phyloP scores from a whole-genome alignment of 2,113 vertebrate genomes.

The Grus americana region DNA sequence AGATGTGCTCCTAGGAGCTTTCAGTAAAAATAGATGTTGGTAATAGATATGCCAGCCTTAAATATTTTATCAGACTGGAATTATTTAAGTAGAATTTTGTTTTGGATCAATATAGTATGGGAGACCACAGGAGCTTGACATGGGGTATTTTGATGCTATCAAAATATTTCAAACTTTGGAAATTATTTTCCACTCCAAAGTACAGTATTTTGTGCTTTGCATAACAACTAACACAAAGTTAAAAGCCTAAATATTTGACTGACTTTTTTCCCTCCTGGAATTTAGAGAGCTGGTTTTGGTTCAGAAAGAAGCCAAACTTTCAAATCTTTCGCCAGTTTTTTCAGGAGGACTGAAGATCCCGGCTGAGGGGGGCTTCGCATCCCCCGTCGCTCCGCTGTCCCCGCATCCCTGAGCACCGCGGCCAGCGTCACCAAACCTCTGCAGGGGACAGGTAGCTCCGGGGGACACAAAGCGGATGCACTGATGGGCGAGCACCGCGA shows the following conservation, averaged over 20 bases:
- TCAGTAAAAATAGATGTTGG: neutral
- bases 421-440: too few species aligned
- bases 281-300: neutral
- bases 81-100: neutral
- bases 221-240: neutral
- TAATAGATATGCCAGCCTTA: neutral
- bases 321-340: accelerated
- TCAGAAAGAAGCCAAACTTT: neutral
- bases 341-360: too few species aligned
- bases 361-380: neutral
- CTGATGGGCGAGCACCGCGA: too few species aligned
- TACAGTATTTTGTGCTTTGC: neutral
- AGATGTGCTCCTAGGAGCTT: neutral
- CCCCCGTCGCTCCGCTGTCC: neutral
- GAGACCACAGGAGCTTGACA: accelerated
- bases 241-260: neutral
- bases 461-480: too few species aligned
- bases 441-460: too few species aligned
- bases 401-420: neutral
- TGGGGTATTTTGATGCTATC: accelerated
- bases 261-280: neutral
- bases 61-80: neutral
- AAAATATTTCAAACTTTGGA: neutral
- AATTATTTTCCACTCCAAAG: neutral
- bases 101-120: neutral